Conservation (phyloP, 2,888 invertebrate genomes). For the Neoitamus cyanurus region DNA sequence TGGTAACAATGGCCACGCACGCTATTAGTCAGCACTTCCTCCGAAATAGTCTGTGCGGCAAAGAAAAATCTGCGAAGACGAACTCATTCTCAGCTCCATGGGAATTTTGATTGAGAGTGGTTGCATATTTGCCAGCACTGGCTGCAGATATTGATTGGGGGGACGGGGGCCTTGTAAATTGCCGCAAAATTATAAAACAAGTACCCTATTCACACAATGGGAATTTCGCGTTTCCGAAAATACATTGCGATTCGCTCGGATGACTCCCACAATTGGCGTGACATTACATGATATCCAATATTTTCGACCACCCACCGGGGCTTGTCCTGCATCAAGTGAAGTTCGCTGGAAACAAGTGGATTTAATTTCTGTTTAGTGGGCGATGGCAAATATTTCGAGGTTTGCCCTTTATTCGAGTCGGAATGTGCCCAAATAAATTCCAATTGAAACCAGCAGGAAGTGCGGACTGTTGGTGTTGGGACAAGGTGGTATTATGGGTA, state of each 20-base stretch:
- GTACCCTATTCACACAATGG: not conserved
- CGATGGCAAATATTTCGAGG: not conserved
- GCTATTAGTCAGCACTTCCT: not conserved
- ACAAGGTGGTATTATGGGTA: not conserved
- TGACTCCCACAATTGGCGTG: not conserved
- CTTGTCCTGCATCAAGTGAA: not conserved
- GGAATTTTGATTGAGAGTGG: slow-evolving; percentile 8
- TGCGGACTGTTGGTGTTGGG: not conserved
- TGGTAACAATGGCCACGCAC: not conserved
- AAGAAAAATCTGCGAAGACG: not conserved
- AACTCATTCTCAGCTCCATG: not conserved
- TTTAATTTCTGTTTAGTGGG: slow-evolving; percentile 1
- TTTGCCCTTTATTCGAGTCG: not conserved
- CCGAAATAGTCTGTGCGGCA: too few species aligned
- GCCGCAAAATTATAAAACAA: not conserved
- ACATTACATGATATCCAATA: not conserved
- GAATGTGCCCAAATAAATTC: not conserved
- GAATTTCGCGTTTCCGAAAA: not conserved
- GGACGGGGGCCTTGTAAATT: not conserved
- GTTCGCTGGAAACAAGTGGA: not conserved
- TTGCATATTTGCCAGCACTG: not conserved
- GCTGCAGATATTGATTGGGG: not conserved
- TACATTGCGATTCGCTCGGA: not conserved
- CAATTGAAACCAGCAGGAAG: not conserved
- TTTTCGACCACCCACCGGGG: not conserved